Evolutionary conservation across 2,888 invertebrate species (phyloP).

Genomic region (Chironomus riparius): DNA sequence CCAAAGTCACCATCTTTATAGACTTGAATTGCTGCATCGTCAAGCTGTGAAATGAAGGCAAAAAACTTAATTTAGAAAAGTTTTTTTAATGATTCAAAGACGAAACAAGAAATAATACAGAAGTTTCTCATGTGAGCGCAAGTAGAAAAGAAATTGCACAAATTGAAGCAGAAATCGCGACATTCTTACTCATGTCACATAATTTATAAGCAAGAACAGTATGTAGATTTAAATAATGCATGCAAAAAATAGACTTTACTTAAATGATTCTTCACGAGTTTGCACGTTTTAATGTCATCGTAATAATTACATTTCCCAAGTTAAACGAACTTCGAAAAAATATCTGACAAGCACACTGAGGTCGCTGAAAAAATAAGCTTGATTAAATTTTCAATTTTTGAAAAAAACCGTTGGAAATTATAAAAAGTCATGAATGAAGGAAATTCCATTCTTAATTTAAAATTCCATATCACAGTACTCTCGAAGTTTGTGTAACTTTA

Average conservation of each 20-base stretch:
- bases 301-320: neutral
- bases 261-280: neutral
- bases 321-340: too few species aligned
- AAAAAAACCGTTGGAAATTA: too few species aligned
- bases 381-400: too few species aligned
- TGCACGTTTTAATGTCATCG: neutral
- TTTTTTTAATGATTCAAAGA: too few species aligned
- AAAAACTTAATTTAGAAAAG: neutral
- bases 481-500: too few species aligned
- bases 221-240: neutral
- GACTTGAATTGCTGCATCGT: conserved; percentile 93
- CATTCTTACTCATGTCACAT: neutral
- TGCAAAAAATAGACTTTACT: neutral
- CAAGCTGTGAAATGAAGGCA: conserved; percentile 63
- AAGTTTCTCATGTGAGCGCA: neutral
- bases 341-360: too few species aligned
- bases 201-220: too few species aligned
- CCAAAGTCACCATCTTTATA: conserved; percentile 97
- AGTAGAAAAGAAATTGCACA: neutral
- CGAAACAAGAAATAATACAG: neutral
- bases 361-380: too few species aligned
- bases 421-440: too few species aligned
- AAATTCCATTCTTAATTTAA: too few species aligned
- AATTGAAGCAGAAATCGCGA: neutral
- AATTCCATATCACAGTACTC: too few species aligned